A percentile compares a stretch with the other conserved stretches of the same genome.
phyloP scores from a whole-genome alignment of 1,140 invertebrate genomes.

The Armadillidium nasatum region DNA sequence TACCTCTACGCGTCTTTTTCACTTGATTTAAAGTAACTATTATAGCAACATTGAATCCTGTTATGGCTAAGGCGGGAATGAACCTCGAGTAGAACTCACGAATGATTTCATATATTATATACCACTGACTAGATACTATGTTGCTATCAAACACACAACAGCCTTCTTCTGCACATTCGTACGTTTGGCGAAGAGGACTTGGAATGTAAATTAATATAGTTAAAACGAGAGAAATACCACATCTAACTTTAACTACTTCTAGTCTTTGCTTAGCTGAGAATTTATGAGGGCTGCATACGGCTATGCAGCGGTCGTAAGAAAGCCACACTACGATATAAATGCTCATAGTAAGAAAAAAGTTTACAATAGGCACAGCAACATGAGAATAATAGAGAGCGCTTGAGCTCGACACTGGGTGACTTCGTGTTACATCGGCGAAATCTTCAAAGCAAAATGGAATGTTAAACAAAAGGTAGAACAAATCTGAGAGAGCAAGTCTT shows the following conservation, averaged over 20 bases:
- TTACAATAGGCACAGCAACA: slow-evolving; percentile 47
- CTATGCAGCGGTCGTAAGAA: slow-evolving; percentile 48
- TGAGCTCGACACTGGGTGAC: slow-evolving; percentile 20
- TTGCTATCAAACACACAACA: slow-evolving; percentile 39
- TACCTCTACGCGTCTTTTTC: slow-evolving; percentile 28
- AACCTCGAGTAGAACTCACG: slow-evolving; percentile 43
- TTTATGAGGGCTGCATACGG: slow-evolving; percentile 47
- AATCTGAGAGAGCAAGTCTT: slow-evolving; percentile 48
- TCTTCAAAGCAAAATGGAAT: slow-evolving; percentile 45
- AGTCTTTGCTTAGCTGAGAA: slow-evolving; percentile 46
- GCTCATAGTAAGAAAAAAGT: slow-evolving; percentile 48
- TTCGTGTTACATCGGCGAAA: slow-evolving; percentile 38
- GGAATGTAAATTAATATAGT: slow-evolving; percentile 39
- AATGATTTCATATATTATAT: slow-evolving; percentile 40
- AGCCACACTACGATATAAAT: slow-evolving; percentile 48
- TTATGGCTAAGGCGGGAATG: slow-evolving; percentile 38
- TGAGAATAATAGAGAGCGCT: slow-evolving; percentile 48
- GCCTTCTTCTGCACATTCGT: slow-evolving; percentile 24
- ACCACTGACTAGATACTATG: slow-evolving; percentile 31
- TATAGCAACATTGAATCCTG: slow-evolving; percentile 41
- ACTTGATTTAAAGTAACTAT: slow-evolving; percentile 34
- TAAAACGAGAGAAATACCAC: slow-evolving; percentile 31
- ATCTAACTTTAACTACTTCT: slow-evolving; percentile 35
- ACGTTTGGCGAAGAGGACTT: slow-evolving; percentile 37
- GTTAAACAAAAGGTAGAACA: slow-evolving; percentile 46